Conservation (phyloP, 2,888 invertebrate species). For the Falcaria lacertinaria region DNA sequence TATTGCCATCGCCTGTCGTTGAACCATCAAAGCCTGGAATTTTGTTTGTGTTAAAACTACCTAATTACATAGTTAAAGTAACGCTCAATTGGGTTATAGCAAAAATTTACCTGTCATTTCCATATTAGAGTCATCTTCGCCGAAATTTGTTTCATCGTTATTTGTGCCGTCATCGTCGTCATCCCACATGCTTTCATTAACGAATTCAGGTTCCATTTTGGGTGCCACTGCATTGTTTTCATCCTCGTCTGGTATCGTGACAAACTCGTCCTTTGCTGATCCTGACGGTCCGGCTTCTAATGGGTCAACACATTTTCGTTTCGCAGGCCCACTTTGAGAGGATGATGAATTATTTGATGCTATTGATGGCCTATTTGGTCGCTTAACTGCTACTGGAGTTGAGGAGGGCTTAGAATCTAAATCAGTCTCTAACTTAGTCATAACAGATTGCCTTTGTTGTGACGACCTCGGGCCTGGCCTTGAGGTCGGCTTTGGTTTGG, state of each 20-base stretch:
- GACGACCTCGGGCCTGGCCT: slow-evolving; percentile 83
- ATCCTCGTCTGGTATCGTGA: slow-evolving; percentile 76
- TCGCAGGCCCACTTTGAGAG: slow-evolving; percentile 79
- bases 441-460: slow-evolving; percentile 81
- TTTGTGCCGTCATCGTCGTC: slow-evolving; percentile 81
- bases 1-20: slow-evolving; percentile 71
- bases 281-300: slow-evolving; percentile 81
- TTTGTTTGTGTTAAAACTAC: too few relatives aligned
- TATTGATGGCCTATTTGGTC: slow-evolving; percentile 83
- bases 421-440: slow-evolving; percentile 82
- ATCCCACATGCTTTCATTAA: slow-evolving; percentile 80
- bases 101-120: slow-evolving; percentile 76
- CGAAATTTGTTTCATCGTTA: slow-evolving; percentile 82
- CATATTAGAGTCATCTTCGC: slow-evolving; percentile 83
- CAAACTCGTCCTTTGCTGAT: slow-evolving; percentile 75
- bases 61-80: too few relatives aligned
- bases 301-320: slow-evolving; percentile 80
- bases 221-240: slow-evolving; percentile 81
- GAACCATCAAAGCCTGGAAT: slow-evolving; percentile 75
- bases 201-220: slow-evolving; percentile 84
- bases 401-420: slow-evolving; percentile 82
- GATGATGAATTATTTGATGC: slow-evolving; percentile 80
- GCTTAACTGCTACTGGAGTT: slow-evolving; percentile 81
- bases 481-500: slow-evolving; percentile 79
- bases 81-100: too few relatives aligned